Base-by-base conservation (phyloP, 2,888 invertebrate genomes). In the Melieria omissa region DNA sequence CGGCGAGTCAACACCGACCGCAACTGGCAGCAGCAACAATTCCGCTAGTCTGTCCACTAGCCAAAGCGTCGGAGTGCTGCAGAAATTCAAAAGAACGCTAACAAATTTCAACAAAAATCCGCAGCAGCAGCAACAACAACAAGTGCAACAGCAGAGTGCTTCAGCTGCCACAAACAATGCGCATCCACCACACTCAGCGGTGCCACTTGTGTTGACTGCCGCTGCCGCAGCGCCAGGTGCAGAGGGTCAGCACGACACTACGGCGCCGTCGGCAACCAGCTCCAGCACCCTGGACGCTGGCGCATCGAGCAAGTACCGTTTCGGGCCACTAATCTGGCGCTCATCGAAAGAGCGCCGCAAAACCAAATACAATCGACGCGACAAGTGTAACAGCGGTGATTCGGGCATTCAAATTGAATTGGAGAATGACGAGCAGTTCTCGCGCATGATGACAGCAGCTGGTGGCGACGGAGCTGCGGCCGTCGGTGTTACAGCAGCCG, bases 351-450 rank as follows among this genome's bases (percentile, higher is more conserved):
- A 93, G 81, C 88, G 91, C 70, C 92, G 92, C 80, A 91, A 91
- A 82, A 91, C 90, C 77, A 92, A 92, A 85, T 90, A 91, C 68
- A 91, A 91, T 71, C 88, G 92, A 72, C 91, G 89, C 78, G 90
- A 91, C 77, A 93, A 92, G 84, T 92, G 92, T 85, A 92, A 92
- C 85, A 92, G 92, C 82, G 92, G 92, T 5, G 92, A 93, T 85
- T 92, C 92, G 74, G 92, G 93, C 75, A 92, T 92, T 81, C 92
- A 92, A 86, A 90, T 92, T 78, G 91, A 92, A 88, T 75, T 86
- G 57, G 87, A 87, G 85, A 89, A 85, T 81, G 85, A 84, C 74
- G 85, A 86, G 60, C 83, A 82, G 64, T 85, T 80, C 78, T 80
- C 80, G 29, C 79, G 82, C 54, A 76, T 73, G 64, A 55, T 76